A percentile compares a stretch with the other conserved stretches of the same genome.
Conservation (phyloP, 2,888 invertebrate species). For the Sicus ferrugineus region DNA sequence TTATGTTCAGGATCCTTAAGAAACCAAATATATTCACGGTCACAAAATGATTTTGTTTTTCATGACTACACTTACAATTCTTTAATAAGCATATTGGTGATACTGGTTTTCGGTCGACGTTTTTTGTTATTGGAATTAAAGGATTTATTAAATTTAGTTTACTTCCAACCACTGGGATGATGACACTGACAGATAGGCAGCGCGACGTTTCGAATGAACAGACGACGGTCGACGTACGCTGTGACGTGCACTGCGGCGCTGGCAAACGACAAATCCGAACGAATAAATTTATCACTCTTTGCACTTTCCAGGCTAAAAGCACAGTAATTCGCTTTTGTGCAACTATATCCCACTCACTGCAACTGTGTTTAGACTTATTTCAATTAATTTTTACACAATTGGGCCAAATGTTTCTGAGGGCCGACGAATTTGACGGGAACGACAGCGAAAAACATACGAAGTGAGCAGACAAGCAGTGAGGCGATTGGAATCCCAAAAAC, state of each 20-base stretch:
- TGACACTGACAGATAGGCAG: not conserved
- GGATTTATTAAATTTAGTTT: not conserved
- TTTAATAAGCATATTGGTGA: constrained; percentile 56
- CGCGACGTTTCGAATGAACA: not conserved
- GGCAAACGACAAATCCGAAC: constrained; percentile 2
- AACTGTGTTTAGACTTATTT: not conserved
- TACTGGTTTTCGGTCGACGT: not conserved
- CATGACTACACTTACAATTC: constrained; percentile 56
- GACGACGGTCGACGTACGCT: not conserved
- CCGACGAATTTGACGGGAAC: constrained; percentile 7
- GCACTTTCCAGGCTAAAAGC: not conserved
- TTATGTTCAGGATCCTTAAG: too few species aligned
- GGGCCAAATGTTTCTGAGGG: not conserved
- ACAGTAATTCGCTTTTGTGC: not conserved
- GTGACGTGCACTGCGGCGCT: not conserved
- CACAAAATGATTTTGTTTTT: not conserved
- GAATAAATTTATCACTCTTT: not conserved
- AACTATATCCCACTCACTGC: not conserved
- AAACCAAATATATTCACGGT: not conserved
- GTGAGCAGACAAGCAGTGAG: not conserved
- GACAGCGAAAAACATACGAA: not conserved
- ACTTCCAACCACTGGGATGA: not conserved
- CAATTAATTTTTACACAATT: not conserved
- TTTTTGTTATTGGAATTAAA: constrained; percentile 3
- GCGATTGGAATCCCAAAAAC: too few species aligned